A percentile compares a stretch with the other conserved stretches of the same genome.
Conservation (phyloP, 2,797 vertebrate species). For the Platyrinchus mystaceus region DNA sequence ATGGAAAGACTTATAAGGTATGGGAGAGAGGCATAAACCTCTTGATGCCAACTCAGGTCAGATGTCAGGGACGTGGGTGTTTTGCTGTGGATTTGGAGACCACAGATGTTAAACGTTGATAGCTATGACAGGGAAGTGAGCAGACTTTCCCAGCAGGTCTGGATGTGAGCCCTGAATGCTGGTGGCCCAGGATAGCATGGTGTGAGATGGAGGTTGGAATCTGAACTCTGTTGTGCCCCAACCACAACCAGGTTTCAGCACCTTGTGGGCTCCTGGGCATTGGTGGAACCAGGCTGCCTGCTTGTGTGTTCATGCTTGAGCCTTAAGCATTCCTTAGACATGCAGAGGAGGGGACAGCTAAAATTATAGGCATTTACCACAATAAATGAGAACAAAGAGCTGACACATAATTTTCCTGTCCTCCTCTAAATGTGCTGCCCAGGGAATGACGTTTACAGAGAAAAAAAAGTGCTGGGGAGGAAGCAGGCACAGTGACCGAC, state of each 20-base stretch:
- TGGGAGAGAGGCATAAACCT: background rate
- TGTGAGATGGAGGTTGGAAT: background rate
- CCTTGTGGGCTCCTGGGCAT: background rate
- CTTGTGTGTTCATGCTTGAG: background rate
- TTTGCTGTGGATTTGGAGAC: background rate
- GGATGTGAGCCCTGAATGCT: background rate
- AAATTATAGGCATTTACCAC: background rate
- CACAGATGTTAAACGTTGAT: background rate
- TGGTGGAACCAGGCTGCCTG: background rate
- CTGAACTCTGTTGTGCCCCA: background rate
- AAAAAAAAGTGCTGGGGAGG: background rate
- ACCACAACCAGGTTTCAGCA: background rate
- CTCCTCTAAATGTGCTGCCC: background rate
- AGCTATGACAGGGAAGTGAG: background rate
- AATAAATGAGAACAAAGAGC: background rate
- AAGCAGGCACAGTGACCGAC: background rate
- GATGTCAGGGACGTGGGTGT: background rate
- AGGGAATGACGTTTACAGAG: background rate
- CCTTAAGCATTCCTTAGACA: background rate
- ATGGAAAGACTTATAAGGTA: background rate
- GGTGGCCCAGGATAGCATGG: background rate
- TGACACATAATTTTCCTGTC: background rate
- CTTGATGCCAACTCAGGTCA: background rate
- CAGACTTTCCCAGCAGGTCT: background rate
- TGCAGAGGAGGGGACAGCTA: background rate